Base-by-base conservation (phyloP, 2,113 vertebrate genomes). In the Xiphias gladius region DNA sequence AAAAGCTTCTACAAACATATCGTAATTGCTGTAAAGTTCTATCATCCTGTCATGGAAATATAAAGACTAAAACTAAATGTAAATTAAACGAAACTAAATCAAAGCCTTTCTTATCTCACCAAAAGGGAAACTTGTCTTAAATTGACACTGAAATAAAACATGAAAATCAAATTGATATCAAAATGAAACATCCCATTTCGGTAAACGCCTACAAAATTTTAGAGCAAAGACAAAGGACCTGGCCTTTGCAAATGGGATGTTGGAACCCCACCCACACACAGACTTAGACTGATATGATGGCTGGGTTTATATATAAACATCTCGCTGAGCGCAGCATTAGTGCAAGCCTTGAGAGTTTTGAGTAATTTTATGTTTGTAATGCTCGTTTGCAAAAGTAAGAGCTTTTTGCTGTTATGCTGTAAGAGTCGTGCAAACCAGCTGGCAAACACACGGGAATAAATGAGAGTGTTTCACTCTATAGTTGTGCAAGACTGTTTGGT, bases 371-470 rank as follows among this genome's bases (percentile, higher is more conserved):
- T 76, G 62, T 72, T 52, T 77, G 4, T 39, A 35, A 26, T 41
- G 30, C 66, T 7, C n/a, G 22, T 84, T 84, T 73, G 62, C 73
- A 62, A 67, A 77, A 82, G 85, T 43, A 48, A 79, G 37, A 52
- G 61, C 61, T 62, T 73, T 43, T 69, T 74, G 14, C 54, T 32
- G 41, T 69, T 76, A 82, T 43, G 41, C 70, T 61, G 69, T 20
- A 50, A 46, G 70, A 70, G 13, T 83, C 74, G 20, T 57, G 37
- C 30, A 74, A 69, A 63, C 79, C 73, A 78, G 70, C 72, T 72
- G 79, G 70, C 74, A 77, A 75, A 78, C 68, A n/a, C 39, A 5
- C 48, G 37, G 37, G 58, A 84, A 58, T 55, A 80, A 80, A 86
- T 76, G 24, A 39, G 73, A 86, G 48, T 10, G 32, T 75, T 73